Conservation (phyloP, 2,113 vertebrate species). For the Asarcornis scutulata region DNA sequence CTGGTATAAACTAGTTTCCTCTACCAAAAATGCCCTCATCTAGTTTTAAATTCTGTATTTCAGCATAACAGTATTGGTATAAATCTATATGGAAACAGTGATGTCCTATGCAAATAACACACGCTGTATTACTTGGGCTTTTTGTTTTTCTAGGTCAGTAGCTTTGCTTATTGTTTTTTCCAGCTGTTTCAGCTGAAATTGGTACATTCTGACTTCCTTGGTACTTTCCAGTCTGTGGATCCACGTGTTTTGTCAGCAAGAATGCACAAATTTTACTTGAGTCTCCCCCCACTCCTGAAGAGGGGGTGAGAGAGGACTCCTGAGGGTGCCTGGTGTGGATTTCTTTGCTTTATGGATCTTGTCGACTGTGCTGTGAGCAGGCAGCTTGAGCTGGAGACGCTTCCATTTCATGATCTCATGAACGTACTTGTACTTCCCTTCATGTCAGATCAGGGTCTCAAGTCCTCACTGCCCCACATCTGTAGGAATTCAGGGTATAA, state of each 20-base stretch:
- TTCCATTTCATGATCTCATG: neutral
- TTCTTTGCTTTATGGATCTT: neutral
- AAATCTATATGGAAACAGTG: neutral
- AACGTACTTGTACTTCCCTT: neutral
- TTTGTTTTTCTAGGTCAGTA: neutral
- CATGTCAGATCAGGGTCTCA: neutral
- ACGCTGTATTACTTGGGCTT: neutral
- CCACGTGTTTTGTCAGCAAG: neutral
- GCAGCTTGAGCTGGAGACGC: neutral
- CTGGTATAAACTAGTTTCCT: neutral
- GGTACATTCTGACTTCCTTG: neutral
- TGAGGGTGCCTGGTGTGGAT: rapidly evolving
- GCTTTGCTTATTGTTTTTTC: neutral
- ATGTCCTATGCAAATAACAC: neutral
- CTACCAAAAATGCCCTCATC: neutral
- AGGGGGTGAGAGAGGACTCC: neutral
- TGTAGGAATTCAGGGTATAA: neutral
- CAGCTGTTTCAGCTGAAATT: neutral
- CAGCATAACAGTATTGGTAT: neutral
- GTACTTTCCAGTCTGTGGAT: neutral
- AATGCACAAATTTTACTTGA: neutral
- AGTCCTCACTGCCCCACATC: slow-evolving; percentile 47
- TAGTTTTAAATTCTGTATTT: neutral
- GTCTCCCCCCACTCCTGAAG: neutral
- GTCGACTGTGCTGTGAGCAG: neutral